Conservation (phyloP, 2,113 vertebrate species). For the Copsychus sechellarum region DNA sequence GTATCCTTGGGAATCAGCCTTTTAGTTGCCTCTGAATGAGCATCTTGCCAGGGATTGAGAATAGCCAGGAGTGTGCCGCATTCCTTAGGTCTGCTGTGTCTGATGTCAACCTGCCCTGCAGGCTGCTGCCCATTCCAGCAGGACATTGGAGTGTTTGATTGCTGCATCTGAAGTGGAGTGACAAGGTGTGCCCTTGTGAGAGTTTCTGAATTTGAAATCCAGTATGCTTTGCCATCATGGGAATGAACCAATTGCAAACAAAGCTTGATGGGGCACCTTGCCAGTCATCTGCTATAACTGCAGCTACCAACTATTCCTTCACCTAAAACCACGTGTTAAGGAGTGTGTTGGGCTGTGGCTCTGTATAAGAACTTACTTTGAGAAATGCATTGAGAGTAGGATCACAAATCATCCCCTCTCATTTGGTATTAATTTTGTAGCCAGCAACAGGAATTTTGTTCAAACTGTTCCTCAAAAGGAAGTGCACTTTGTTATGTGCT, state of each 20-base stretch:
- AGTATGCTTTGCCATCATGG: neutral
- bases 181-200: neutral
- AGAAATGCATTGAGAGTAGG: neutral
- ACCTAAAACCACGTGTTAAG: neutral
- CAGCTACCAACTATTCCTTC: neutral
- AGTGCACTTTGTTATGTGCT: neutral
- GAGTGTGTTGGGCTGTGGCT: neutral
- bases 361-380: neutral
- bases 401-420: neutral
- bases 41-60: neutral
- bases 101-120: slow-evolving; percentile 26
- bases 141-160: slow-evolving; percentile 27
- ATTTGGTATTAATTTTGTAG: neutral
- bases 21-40: neutral
- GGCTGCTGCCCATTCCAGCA: neutral
- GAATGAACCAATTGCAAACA: slow-evolving; percentile 24
- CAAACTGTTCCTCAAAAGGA: neutral
- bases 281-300: neutral
- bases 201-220: neutral
- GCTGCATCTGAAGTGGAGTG: neutral
- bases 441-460: neutral
- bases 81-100: neutral
- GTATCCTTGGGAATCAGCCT: neutral
- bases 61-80: neutral
- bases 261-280: neutral